Conservation (phyloP, 2,113 vertebrate genomes). For the Rhinogobius similis region DNA sequence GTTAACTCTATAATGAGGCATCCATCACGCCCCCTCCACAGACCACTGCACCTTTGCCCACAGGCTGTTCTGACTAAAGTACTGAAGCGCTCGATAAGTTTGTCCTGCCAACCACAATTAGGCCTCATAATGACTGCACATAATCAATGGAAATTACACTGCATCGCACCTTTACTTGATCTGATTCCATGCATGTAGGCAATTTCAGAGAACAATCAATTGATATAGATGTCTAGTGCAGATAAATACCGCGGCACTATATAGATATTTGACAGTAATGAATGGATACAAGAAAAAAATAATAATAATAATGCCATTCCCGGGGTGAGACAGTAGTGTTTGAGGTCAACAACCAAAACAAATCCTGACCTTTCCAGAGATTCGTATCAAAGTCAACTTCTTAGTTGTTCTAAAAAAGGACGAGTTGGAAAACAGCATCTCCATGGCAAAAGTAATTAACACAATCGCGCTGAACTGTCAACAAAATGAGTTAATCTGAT, state of each 20-base stretch:
- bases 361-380: not conserved
- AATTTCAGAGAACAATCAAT: not conserved
- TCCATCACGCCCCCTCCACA: not conserved
- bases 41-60: conserved; percentile 5
- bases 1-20: conserved; percentile 6
- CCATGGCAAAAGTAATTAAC: not conserved
- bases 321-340: not conserved
- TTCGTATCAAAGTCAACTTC: not conserved
- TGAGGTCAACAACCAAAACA: not conserved
- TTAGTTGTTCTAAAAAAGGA: not conserved
- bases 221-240: not conserved
- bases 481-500: not conserved
- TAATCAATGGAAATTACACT: conserved; percentile 4
- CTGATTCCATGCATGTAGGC: not conserved
- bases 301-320: too few species aligned
- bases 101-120: conserved; percentile 14
- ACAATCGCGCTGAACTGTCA: not conserved
- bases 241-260: not conserved
- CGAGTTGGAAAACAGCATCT: not conserved
- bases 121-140: conserved; percentile 4
- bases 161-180: conserved; percentile 2
- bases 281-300: not conserved
- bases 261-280: not conserved
- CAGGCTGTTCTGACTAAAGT: conserved; percentile 5
- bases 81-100: conserved; percentile 7